Conservation (phyloP, 2,113 vertebrate genomes). For the Sclerurus mexicanus region DNA sequence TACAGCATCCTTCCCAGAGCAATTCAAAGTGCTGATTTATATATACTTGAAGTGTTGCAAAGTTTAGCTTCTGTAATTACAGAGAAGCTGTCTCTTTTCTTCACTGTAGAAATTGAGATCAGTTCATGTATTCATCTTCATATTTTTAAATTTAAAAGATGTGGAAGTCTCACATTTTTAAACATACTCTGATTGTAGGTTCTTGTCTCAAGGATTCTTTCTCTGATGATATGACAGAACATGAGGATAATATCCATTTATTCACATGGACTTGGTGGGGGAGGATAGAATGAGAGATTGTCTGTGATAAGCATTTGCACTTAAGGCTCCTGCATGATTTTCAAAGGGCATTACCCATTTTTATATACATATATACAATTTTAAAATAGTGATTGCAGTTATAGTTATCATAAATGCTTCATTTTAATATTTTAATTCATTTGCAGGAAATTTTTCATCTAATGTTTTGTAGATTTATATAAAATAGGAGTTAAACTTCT, state of each 20-base stretch:
- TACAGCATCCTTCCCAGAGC: neutral
- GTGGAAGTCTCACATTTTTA: slow-evolving; percentile 40
- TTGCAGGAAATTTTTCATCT: neutral
- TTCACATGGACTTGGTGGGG: neutral
- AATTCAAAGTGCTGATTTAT: slow-evolving; percentile 19
- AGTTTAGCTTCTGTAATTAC: slow-evolving; percentile 61
- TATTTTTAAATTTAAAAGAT: slow-evolving; percentile 46
- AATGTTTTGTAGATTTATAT: neutral
- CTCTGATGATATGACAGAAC: neutral
- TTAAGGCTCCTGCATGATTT: neutral
- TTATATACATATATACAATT: neutral
- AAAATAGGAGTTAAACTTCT: neutral
- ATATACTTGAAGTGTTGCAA: slow-evolving; percentile 57
- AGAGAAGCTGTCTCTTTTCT: slow-evolving; percentile 35
- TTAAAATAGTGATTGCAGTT: neutral
- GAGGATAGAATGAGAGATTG: neutral
- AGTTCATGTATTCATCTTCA: slow-evolving; percentile 16
- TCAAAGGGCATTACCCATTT: neutral
- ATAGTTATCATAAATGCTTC: neutral
- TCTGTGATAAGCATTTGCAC: neutral
- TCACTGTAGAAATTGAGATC: slow-evolving; percentile 24
- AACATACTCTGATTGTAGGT: slow-evolving; percentile 27
- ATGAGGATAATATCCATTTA: neutral
- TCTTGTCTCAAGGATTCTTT: slow-evolving; percentile 34
- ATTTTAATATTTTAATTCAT: neutral